Conservation (phyloP, 2,797 vertebrate genomes). For the Discoglossus pictus region DNA sequence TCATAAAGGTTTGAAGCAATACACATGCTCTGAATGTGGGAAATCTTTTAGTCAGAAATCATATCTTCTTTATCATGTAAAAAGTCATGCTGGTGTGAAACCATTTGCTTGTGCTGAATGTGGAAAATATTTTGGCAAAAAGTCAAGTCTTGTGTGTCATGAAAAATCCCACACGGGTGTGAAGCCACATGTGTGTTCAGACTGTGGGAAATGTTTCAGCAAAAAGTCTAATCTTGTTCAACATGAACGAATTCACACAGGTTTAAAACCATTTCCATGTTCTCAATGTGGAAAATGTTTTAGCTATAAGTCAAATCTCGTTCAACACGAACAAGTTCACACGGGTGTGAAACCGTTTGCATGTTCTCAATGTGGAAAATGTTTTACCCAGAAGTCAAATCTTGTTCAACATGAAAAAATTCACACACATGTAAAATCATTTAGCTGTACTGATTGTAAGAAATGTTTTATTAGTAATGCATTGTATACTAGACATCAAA, state of each 20-base stretch:
- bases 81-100: constrained; percentile 64
- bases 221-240: constrained; percentile 27
- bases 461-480: too few relatives aligned
- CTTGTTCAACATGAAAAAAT: constrained; percentile 25
- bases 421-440: constrained; percentile 30
- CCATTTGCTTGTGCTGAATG: constrained; percentile 63
- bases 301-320: constrained; percentile 76
- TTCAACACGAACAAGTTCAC: constrained; percentile 74
- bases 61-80: constrained; percentile 61
- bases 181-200: constrained; percentile 57
- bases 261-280: constrained; percentile 71
- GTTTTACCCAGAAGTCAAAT: constrained; percentile 40
- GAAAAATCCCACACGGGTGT: constrained; percentile 63
- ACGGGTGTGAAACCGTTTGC: constrained; percentile 69
- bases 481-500: too few relatives aligned
- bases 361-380: constrained; percentile 70
- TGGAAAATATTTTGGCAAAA: constrained; percentile 64
- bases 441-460: constrained; percentile 58
- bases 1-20: constrained; percentile 53
- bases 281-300: constrained; percentile 73
- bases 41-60: constrained; percentile 64
- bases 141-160: constrained; percentile 60
- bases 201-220: constrained; percentile 34
- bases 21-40: constrained; percentile 57
- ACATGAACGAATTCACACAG: constrained; percentile 72